Evolutionary conservation across 2,888 invertebrate genomes (phyloP).

Genomic region (Tenthredo amoena): DNA sequence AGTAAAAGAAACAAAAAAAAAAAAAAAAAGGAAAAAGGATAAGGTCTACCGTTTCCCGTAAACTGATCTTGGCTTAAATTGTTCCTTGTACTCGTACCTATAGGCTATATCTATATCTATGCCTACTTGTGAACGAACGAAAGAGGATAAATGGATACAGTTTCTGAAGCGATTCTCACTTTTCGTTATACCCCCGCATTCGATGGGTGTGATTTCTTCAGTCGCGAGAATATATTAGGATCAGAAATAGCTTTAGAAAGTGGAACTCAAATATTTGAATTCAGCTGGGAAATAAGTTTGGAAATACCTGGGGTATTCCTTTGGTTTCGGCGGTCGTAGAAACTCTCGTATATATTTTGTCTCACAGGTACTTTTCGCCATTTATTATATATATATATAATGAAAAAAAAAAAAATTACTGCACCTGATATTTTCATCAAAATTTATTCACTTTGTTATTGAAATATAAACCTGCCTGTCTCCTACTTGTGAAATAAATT

Average conservation of each 20-base stretch:
- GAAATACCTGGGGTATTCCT: neutral
- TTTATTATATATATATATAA: neutral
- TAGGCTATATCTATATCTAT: neutral
- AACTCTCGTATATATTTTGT: neutral
- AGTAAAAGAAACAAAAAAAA: neutral
- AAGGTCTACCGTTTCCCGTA: neutral
- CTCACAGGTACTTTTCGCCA: neutral
- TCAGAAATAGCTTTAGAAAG: slow-evolving; percentile 46
- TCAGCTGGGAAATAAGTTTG: slow-evolving; percentile 10
- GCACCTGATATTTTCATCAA: no score
- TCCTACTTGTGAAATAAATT: no score
- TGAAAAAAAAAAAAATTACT: no score
- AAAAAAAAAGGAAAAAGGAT: neutral
- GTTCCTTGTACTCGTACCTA: neutral
- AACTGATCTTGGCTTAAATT: slow-evolving; percentile 24
- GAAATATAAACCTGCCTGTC: no score
- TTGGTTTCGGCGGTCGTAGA: neutral
- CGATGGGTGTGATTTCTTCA: neutral
- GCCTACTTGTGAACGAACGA: neutral
- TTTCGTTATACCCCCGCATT: neutral
- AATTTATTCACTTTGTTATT: no score
- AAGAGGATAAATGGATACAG: slow-evolving; percentile 30
- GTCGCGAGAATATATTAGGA: slow-evolving; percentile 12
- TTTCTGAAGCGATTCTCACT: slow-evolving; percentile 37
- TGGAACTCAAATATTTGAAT: slow-evolving; percentile 46